Evolutionary conservation across 2,888 invertebrate species (phyloP), one percentile per base, ranked within the genome.

Genomic region (Drosophila cracens): DNA sequence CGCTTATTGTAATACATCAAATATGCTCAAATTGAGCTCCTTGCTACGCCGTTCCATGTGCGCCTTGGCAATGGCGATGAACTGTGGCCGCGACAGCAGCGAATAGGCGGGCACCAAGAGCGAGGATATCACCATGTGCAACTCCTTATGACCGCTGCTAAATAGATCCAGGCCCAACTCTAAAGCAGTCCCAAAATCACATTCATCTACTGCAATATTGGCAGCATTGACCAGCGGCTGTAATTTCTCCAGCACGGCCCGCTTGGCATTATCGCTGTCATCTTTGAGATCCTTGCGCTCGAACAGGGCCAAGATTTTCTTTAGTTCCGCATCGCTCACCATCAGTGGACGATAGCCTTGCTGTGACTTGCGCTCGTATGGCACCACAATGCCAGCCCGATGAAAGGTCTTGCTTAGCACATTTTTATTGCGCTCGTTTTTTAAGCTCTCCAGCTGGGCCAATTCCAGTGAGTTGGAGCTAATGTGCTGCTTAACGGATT

Each of bases 111-210:
- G 95, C 21, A 95, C 94, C 34, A 99, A 93, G 81, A 97, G 94
- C 72, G 95, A 95, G 40, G 95, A 91, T 4, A 96, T 94, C 51
- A 95, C 94, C 5, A 94, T 93, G 91, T 98, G 96, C 25, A 98
- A 94, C 72, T 95, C 94, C 57, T 94, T 93, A 61, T 95, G 92
- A 0, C 97, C 97, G 67, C 95, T 96, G 73, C 95, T 95, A 91
- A 99, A 97, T 56, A 99, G 93, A 92, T 97, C 96, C 79, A 98
- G 95, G 0, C 98, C 99, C 43, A 97, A 94, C 92, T 99, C 99
- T 2, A 99, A 93, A 0, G 98, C 97, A 62, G 98, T 98, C 0
- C 98, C 99, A 93, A 98, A 99, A 92, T 99, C 99, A 91, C 97
- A 97, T 92, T 99, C 99, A 91, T 99, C 99, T 66, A 97, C 96